These are phyloP conservation scores for Crotalus adamanteus DNA, from an alignment of 2,797 vertebrate species.

Conservation along the genomic window DNA sequence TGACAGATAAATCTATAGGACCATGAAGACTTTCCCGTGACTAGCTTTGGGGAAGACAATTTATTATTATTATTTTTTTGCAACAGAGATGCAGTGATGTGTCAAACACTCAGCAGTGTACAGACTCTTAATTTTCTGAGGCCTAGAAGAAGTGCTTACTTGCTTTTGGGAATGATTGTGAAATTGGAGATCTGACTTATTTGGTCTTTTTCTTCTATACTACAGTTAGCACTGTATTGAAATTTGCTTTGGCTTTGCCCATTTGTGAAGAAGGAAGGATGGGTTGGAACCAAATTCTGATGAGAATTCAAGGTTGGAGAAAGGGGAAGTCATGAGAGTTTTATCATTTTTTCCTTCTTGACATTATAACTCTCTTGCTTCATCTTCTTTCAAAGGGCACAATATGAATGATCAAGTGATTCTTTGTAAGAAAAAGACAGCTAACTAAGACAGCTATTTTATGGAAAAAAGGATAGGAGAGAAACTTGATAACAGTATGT, in stretches of 20 bases:
- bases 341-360: not conserved
- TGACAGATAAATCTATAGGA: conserved; percentile 15
- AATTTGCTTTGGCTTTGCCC: not conserved
- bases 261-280: not conserved
- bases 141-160: not conserved
- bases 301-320: not conserved
- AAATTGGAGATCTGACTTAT: not conserved
- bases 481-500: not conserved
- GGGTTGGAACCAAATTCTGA: not conserved
- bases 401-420: not conserved
- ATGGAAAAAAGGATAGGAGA: not conserved
- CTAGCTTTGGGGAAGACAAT: not conserved
- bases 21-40: not conserved
- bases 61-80: not conserved
- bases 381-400: not conserved
- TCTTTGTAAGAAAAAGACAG: not conserved
- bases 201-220: not conserved
- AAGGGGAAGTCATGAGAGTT: not conserved
- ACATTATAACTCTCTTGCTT: not conserved
- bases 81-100: not conserved
- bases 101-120: not conserved
- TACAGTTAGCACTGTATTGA: not conserved
- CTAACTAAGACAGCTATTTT: not conserved
- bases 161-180: not conserved
- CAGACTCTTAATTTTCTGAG: not conserved